Evolutionary conservation across 2,888 invertebrate species (phyloP).

Genomic region (Ellobium chinense): DNA sequence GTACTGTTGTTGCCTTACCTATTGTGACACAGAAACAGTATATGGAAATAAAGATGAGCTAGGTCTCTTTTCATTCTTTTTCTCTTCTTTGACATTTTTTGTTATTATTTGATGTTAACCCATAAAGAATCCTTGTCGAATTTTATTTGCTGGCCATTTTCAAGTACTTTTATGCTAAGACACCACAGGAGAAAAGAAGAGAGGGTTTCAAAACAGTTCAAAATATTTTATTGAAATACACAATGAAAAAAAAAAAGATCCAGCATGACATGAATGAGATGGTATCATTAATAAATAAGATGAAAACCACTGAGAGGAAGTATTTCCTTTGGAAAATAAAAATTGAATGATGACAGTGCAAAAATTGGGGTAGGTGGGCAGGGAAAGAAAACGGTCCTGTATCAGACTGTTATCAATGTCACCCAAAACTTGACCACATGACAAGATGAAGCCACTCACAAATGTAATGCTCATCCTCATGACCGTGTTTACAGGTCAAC

Average conservation of each 20-base stretch:
- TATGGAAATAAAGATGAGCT: neutral
- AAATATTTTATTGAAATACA: conserved; percentile 37
- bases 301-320: conserved; percentile 6
- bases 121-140: too few relatives aligned
- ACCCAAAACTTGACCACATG: neutral
- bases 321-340: neutral
- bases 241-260: conserved; percentile 21
- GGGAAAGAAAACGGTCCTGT: neutral
- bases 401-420: neutral
- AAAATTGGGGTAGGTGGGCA: neutral
- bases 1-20: neutral
- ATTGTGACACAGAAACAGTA: neutral
- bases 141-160: too few relatives aligned
- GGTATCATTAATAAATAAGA: conserved; percentile 25
- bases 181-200: too few relatives aligned
- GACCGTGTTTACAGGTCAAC: neutral
- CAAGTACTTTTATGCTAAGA: too few relatives aligned
- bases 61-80: too few relatives aligned
- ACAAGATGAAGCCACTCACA: neutral
- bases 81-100: too few relatives aligned
- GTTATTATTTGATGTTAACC: too few relatives aligned
- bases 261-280: conserved; percentile 30
- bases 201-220: conserved; percentile 4
- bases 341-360: neutral
- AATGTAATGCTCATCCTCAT: neutral